Percentiles rank a stretch among this genome's conserved stretches.
Conservation (phyloP, 2,888 invertebrate genomes). For the Leistus spinibarbis region DNA sequence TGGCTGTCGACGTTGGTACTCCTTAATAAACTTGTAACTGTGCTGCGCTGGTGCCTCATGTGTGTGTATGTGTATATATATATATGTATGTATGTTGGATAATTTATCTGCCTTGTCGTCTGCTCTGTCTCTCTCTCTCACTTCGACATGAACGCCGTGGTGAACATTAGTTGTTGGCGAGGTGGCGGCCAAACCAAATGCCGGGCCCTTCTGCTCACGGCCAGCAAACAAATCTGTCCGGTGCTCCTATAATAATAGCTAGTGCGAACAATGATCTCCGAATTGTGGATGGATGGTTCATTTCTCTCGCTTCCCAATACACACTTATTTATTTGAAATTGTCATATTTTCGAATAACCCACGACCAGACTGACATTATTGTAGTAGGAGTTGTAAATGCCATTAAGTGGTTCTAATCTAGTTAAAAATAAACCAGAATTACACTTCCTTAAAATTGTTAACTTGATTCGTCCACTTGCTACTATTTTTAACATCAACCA, state of each 20-base stretch:
- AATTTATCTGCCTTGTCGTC: slow-evolving; percentile 26
- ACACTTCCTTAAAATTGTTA: slow-evolving; percentile 24
- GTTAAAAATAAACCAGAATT: slow-evolving; percentile 36
- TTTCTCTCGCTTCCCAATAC: too few species aligned
- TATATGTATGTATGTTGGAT: slow-evolving; percentile 18
- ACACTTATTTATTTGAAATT: too few species aligned
- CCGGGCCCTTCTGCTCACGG: slow-evolving; percentile 33
- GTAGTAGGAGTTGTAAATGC: slow-evolving; percentile 16
- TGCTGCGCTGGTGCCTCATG: slow-evolving; percentile 34
- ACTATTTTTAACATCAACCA: background rate
- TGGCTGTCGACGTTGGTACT: slow-evolving; percentile 51
- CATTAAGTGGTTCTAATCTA: slow-evolving; percentile 34
- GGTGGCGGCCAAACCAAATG: slow-evolving; percentile 2
- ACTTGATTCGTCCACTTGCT: background rate
- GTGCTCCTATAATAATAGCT: slow-evolving; percentile 22
- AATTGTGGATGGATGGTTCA: too few species aligned
- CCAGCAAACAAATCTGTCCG: slow-evolving; percentile 27
- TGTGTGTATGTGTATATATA: background rate
- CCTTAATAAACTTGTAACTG: slow-evolving; percentile 52
- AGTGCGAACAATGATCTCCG: background rate
- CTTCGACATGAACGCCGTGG: too few species aligned
- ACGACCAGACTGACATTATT: slow-evolving; percentile 3
- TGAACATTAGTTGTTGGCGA: slow-evolving; percentile 6
- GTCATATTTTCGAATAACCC: too few species aligned
- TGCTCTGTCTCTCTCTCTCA: background rate